Evolutionary conservation across 2,888 invertebrate genomes (phyloP).

Genomic region (Diachrysia chrysitis): DNA sequence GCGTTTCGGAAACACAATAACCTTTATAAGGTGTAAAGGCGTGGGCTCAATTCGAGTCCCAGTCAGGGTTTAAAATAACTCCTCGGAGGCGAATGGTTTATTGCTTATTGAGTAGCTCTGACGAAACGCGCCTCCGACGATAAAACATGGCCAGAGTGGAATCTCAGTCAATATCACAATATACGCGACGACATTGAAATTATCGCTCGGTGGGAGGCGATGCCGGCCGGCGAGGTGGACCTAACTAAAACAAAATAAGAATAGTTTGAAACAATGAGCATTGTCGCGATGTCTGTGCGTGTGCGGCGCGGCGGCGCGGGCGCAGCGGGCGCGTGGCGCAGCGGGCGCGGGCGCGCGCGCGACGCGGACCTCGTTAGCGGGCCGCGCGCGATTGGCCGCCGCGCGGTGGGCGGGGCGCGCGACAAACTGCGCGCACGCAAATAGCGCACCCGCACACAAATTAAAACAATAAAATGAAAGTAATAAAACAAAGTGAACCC

Average conservation of each 20-base stretch:
- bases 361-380: conserved; percentile 75
- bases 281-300: conserved; percentile 80
- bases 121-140: conserved; percentile 85
- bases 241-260: conserved; percentile 84
- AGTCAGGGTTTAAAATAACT: conserved; percentile 85
- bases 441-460: conserved; percentile 88
- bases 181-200: conserved; percentile 87
- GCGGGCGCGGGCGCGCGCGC: conserved; percentile 70
- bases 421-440: conserved; percentile 88
- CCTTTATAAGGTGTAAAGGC: conserved; percentile 88
- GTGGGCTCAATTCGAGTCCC: conserved; percentile 81
- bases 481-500: conserved; percentile 87
- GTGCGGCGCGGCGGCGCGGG: conserved; percentile 59
- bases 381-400: conserved; percentile 79
- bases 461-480: conserved; percentile 89
- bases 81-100: conserved; percentile 88
- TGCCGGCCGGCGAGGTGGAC: conserved; percentile 73
- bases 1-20: conserved; percentile 87
- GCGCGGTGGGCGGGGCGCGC: conserved; percentile 81
- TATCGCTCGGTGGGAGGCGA: conserved; percentile 87
- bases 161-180: conserved; percentile 88
- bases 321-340: conserved; percentile 67
- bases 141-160: conserved; percentile 84
- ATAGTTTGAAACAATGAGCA: conserved; percentile 86
- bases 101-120: conserved; percentile 88